Base-by-base conservation (phyloP, 2,888 invertebrate species). In the Helobdella robusta region DNA sequence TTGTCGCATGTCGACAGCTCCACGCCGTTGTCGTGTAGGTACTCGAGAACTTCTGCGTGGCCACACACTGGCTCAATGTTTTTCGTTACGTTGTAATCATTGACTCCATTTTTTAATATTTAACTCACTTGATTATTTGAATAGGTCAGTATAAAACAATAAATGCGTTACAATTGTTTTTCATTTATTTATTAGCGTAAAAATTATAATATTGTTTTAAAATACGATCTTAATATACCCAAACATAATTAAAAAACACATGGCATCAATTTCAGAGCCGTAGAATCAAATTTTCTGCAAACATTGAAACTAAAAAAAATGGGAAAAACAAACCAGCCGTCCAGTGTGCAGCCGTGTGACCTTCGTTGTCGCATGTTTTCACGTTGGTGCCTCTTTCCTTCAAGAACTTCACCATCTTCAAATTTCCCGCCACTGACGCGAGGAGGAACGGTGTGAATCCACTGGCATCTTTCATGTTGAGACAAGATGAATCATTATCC, bases 261-360 rank as follows among this genome's bases (percentile, higher is more conserved):
- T n/a, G n/a, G n/a, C n/a, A n/a, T n/a, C n/a, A n/a, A n/a, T n/a
- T n/a, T n/a, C n/a, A n/a, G n/a, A n/a, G n/a, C n/a, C n/a, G n/a
- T n/a, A n/a, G n/a, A n/a, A n/a, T n/a, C n/a, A n/a, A n/a, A n/a
- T n/a, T n/a, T n/a, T 28, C 28, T 50, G 8, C 15, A 11, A 23
- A 0, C 2, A 15, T 23, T 25, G 0, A 25, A 52, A 23, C 4
- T 4, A 2, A 23, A 52, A 52, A 15, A 15, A n/a, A n/a, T n/a
- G 23, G 34, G 18, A 11, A 46, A 15, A 5, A 54, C 81, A 81
- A 78, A 93, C 94, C 95, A 71, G 94, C 92, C 23, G 97, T 94
- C 97, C 97, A 98, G 79, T 98, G 97, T 11, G 95, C 88, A 56
- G 91, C 89, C 1, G 93, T 91, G 79, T 97, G 97, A 68, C 89